A percentile compares a stretch with the other conserved stretches of the same genome.
phyloP scores from a whole-genome alignment of 2,888 invertebrate species.

The Rhingia campestris region DNA sequence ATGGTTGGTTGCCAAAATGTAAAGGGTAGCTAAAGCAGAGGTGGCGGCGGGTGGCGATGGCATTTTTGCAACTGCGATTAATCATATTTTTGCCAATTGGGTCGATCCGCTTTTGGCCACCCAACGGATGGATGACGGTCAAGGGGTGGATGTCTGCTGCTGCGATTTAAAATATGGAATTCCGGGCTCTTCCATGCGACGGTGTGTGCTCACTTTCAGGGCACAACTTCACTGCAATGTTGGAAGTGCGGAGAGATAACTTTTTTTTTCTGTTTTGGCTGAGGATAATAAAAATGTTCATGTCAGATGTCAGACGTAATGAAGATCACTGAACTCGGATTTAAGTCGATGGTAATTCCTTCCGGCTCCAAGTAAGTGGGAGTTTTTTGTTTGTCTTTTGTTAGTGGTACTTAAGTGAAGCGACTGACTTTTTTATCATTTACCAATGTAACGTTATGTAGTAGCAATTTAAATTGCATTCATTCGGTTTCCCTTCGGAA shows the following conservation, averaged over 20 bases:
- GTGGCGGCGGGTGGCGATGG: slow-evolving; percentile 67
- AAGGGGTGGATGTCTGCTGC: slow-evolving; percentile 31
- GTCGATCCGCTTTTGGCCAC: slow-evolving; percentile 77
- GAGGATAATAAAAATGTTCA: slow-evolving; percentile 56
- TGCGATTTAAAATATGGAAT: slow-evolving; percentile 26
- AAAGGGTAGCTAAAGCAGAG: slow-evolving; percentile 28
- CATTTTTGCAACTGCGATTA: slow-evolving; percentile 77
- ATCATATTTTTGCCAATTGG: slow-evolving; percentile 81
- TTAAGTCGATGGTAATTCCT: slow-evolving; percentile 49
- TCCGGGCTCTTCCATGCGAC: slow-evolving; percentile 20
- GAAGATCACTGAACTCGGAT: slow-evolving; percentile 62
- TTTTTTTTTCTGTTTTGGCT: slow-evolving; percentile 33
- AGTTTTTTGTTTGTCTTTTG: background rate
- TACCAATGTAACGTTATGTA: too few species aligned
- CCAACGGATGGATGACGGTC: slow-evolving; percentile 38
- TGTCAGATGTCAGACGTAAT: slow-evolving; percentile 66
- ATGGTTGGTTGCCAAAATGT: slow-evolving; percentile 49
- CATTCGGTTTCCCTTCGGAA: too few species aligned
- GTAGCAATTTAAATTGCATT: too few species aligned
- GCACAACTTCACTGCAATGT: slow-evolving; percentile 42
- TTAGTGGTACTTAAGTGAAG: too few species aligned
- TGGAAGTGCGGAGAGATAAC: slow-evolving; percentile 15
- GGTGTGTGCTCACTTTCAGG: background rate
- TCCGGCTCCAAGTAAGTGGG: slow-evolving; percentile 16
- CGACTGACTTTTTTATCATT: too few species aligned